Evolutionary conservation across 2,113 vertebrate species (phyloP).

Genomic region (Brachyhypopomus occidentalis): DNA sequence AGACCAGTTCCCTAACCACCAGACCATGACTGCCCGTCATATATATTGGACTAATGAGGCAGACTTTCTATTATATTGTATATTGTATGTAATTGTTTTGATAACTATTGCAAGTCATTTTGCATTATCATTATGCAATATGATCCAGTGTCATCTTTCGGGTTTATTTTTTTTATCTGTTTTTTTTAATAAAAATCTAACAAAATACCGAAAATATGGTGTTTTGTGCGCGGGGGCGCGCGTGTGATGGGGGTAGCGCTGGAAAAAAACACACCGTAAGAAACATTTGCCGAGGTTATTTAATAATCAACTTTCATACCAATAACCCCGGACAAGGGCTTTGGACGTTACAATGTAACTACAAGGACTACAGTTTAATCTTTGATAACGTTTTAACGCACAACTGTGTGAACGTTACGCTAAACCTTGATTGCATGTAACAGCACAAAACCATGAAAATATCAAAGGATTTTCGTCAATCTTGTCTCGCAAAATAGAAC

Average conservation of each 20-base stretch:
- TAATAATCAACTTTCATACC: constrained; percentile 32
- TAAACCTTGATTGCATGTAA: not conserved
- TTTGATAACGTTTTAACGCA: not conserved
- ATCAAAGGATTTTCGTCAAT: not conserved
- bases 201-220: not conserved
- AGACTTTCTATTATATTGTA: too few relatives aligned
- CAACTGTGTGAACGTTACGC: not conserved
- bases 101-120: too few relatives aligned
- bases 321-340: not conserved
- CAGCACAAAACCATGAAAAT: not conserved
- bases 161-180: too few relatives aligned
- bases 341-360: constrained; percentile 19
- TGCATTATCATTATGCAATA: too few relatives aligned
- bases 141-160: too few relatives aligned
- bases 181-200: not conserved
- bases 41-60: not conserved
- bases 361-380: not conserved
- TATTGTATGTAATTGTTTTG: too few relatives aligned
- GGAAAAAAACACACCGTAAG: constrained; percentile 1
- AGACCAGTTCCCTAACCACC: too few relatives aligned
- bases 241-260: not conserved
- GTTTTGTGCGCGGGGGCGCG: constrained; percentile 19
- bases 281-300: constrained; percentile 3
- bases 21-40: too few relatives aligned
- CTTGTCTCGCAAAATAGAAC: not conserved